These are phyloP conservation scores for Sebastes aleutianus DNA, from an alignment of 2,797 vertebrate species.

Conservation along the genomic window DNA sequence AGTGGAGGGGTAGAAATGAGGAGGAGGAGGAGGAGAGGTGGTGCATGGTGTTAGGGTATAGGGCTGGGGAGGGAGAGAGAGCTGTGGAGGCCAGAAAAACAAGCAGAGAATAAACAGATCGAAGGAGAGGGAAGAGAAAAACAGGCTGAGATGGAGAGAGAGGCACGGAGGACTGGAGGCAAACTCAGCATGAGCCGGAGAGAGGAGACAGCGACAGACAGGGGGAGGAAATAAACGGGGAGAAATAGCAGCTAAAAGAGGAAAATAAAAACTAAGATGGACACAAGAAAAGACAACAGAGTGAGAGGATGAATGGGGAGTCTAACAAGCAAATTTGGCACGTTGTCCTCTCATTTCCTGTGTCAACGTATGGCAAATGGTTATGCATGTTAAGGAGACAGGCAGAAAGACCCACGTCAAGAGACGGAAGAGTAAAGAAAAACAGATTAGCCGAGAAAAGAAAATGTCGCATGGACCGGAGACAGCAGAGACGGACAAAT, in stretches of 20 bases:
- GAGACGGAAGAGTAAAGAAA: background rate
- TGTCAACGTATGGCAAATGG: background rate
- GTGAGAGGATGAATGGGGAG: background rate
- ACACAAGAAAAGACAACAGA: background rate
- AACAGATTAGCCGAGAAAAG: background rate
- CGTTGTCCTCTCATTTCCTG: background rate
- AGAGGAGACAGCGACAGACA: constrained; percentile 37
- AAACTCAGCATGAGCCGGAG: constrained; percentile 62
- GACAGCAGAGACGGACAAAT: background rate
- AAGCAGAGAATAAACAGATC: constrained; percentile 73
- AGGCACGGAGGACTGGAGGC: constrained; percentile 57
- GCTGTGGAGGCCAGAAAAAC: constrained; percentile 67
- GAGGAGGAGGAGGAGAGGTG: background rate
- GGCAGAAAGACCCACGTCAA: background rate
- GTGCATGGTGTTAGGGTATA: background rate
- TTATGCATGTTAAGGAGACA: background rate
- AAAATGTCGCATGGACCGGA: background rate
- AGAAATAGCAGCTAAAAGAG: background rate
- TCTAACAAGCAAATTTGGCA: background rate
- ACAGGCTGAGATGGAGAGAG: constrained; percentile 51
- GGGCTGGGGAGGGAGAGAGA: constrained; percentile 16
- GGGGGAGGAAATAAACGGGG: constrained; percentile 27
- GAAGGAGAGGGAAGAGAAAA: constrained; percentile 62
- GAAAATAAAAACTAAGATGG: background rate
- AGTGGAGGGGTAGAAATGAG: background rate